phyloP scores from a whole-genome alignment of 2,797 vertebrate species.

The Onychomys leucogaster region DNA sequence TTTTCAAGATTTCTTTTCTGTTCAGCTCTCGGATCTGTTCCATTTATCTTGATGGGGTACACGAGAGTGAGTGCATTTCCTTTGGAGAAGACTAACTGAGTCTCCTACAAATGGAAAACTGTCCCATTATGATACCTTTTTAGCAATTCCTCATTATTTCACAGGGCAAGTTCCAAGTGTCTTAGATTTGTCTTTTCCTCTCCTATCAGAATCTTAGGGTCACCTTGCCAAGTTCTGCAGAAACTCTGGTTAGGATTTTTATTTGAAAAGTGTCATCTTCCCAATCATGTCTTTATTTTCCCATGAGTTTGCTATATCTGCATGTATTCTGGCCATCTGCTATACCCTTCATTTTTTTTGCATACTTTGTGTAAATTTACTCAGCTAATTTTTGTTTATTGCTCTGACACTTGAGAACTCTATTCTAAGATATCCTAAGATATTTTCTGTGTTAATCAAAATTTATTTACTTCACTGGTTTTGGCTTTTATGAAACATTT shows the following conservation, averaged over 20 bases:
- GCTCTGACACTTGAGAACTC: conserved; percentile 31
- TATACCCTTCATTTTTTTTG: not conserved
- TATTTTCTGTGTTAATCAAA: not conserved
- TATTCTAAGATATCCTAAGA: conserved; percentile 26
- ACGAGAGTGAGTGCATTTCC: conserved; percentile 33
- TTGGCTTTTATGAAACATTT: conserved; percentile 2
- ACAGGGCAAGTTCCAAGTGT: not conserved
- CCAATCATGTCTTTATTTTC: not conserved
- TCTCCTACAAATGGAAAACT: not conserved
- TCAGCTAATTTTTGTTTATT: conserved; percentile 42
- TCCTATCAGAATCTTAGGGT: not conserved
- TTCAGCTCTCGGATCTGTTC: conserved; percentile 8
- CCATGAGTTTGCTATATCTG: not conserved
- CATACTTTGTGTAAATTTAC: not conserved
- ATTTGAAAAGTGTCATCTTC: not conserved
- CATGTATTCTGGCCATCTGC: not conserved
- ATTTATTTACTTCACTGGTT: not conserved
- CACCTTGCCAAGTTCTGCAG: not conserved
- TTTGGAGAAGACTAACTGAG: conserved; percentile 39
- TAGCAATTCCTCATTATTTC: not conserved
- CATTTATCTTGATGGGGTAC: conserved; percentile 21
- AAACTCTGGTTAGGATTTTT: conserved; percentile 11
- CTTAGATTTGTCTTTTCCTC: conserved; percentile 25
- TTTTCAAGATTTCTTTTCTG: not conserved
- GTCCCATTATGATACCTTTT: not conserved